Conservation (phyloP, 2,113 vertebrate genomes). For the Accipiter virgatus region DNA sequence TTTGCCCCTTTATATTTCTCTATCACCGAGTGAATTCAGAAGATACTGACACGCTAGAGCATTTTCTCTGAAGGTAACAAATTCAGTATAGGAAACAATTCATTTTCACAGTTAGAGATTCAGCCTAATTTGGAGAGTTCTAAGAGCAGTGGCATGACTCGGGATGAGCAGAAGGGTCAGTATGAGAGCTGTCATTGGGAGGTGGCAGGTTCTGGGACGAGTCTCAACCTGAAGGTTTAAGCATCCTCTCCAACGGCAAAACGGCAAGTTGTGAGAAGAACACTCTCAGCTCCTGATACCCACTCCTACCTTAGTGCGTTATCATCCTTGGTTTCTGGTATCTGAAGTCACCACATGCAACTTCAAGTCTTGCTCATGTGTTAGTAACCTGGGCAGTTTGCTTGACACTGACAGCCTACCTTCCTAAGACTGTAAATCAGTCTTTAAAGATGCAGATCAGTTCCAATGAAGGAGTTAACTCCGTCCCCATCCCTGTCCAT, state of each 20-base stretch:
- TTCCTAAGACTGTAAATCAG: not conserved
- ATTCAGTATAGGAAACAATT: not conserved
- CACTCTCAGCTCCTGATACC: not conserved
- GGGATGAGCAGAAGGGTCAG: not conserved
- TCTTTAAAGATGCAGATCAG: not conserved
- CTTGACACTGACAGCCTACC: not conserved
- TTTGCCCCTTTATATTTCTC: not conserved
- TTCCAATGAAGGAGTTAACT: not conserved
- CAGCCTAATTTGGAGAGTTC: not conserved
- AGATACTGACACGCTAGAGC: not conserved
- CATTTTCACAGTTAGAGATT: not conserved
- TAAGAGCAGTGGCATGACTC: not conserved
- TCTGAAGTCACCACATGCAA: not conserved
- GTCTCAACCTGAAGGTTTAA: not conserved
- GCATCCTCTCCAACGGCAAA: not conserved
- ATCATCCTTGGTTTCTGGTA: not conserved
- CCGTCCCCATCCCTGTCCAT: too few relatives aligned
- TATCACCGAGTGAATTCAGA: not conserved
- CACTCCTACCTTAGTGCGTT: not conserved
- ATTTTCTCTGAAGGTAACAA: not conserved
- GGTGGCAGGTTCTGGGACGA: not conserved
- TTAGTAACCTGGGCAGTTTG: not conserved
- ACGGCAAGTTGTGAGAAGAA: not conserved
- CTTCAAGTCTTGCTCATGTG: not conserved
- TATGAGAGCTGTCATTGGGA: not conserved